These are phyloP conservation scores for Galerucella calmariensis DNA, from an alignment of 2,888 invertebrate genomes.

Conservation along the genomic window DNA sequence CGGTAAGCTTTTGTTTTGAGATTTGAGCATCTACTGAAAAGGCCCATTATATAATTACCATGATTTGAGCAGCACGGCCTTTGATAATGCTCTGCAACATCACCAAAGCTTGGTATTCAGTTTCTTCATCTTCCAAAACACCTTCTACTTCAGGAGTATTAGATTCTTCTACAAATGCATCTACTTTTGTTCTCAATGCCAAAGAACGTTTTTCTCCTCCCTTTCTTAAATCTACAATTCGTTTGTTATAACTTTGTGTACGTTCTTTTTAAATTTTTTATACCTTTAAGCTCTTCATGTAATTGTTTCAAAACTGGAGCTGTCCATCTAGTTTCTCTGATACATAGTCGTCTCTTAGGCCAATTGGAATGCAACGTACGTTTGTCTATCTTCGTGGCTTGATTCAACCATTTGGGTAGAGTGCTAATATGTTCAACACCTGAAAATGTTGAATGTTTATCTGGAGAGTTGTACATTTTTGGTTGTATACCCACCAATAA, in stretches of 20 bases:
- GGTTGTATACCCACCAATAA: slow-evolving; percentile 52
- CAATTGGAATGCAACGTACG: slow-evolving; percentile 55
- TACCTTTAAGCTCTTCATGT: slow-evolving; percentile 71
- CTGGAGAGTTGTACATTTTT: too few relatives aligned
- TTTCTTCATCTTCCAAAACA: slow-evolving; percentile 60
- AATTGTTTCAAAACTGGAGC: slow-evolving; percentile 71
- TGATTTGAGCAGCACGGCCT: slow-evolving; percentile 78
- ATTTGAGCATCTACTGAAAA: too few relatives aligned
- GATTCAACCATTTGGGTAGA: slow-evolving; percentile 67
- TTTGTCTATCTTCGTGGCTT: slow-evolving; percentile 64
- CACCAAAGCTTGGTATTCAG: slow-evolving; percentile 69
- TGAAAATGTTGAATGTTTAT: slow-evolving; percentile 56
- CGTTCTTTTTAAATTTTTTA: not conserved
- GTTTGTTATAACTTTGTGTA: not conserved
- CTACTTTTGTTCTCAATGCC: slow-evolving; percentile 52
- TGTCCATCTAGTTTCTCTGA: slow-evolving; percentile 74
- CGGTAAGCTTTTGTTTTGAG: too few relatives aligned
- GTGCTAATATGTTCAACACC: slow-evolving; percentile 67
- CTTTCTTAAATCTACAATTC: slow-evolving; percentile 46
- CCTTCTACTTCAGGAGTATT: slow-evolving; percentile 58
- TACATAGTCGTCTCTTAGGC: slow-evolving; percentile 67
- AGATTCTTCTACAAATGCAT: slow-evolving; percentile 45
- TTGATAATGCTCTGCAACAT: slow-evolving; percentile 75
- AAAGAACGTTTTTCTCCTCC: slow-evolving; percentile 46
- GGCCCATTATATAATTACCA: too few relatives aligned